Conservation (phyloP, 2,888 invertebrate genomes). For the Rhamphomyia laevipes region DNA sequence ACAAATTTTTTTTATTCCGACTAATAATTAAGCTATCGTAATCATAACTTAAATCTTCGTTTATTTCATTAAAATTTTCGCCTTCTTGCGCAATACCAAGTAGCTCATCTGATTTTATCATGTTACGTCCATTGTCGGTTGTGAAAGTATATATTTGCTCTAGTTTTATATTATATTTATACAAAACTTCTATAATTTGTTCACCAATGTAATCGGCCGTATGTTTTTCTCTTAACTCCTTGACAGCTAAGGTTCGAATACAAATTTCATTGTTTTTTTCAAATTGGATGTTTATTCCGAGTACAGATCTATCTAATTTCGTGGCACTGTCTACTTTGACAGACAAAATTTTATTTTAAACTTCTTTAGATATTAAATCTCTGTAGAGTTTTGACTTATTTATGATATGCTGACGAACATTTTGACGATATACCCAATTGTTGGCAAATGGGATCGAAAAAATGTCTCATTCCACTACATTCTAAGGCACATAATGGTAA, state of each 20-base stretch:
- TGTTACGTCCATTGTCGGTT: too few relatives aligned
- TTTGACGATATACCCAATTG: not conserved
- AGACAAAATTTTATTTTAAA: not conserved
- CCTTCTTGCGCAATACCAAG: too few relatives aligned
- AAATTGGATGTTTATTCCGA: constrained; percentile 1
- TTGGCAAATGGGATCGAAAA: not conserved
- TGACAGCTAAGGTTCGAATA: not conserved
- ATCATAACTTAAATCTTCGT: too few relatives aligned
- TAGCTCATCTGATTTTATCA: too few relatives aligned
- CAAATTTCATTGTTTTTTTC: not conserved
- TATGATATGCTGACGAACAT: not conserved
- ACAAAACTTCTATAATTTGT: too few relatives aligned
- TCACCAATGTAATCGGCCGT: too few relatives aligned
- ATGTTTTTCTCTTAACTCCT: too few relatives aligned
- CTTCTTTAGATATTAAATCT: not conserved
- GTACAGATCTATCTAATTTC: constrained; percentile 2
- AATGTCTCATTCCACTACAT: constrained; percentile 1
- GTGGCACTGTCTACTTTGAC: constrained; percentile 1
- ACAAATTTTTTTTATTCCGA: too few relatives aligned
- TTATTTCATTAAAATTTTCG: too few relatives aligned
- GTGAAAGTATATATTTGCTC: too few relatives aligned
- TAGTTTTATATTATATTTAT: too few relatives aligned
- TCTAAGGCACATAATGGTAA: not conserved
- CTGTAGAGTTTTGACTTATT: not conserved
- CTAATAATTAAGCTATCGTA: too few relatives aligned